Base-by-base conservation (phyloP, 2,113 vertebrate species). In the Silurus glanis region DNA sequence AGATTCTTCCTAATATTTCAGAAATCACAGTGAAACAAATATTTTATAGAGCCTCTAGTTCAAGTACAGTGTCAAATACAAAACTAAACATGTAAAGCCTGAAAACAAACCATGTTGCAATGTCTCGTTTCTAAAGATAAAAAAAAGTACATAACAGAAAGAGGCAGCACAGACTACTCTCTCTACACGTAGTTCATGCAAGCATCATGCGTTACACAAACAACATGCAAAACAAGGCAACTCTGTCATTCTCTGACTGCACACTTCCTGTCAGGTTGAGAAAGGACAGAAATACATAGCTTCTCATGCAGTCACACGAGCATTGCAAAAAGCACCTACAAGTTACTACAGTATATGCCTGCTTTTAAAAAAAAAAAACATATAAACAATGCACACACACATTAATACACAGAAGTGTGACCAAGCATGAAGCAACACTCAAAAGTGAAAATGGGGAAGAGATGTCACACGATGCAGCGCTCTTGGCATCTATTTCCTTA, bases 211-310 rank as follows among this genome's bases (percentile, higher is more conserved):
- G 2, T 72, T 23, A 86, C 21, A 45, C 69, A 84, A 86, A 86
- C 37, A 71, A 45, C 85, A 86, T 86, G 85, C 85, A 86, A 76
- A 82, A 83, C 71, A 86, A 37, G 10, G 21, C 28, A 13, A 53
- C 21, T 78, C 74, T 1, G 49, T 69, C 19, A 47, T 58, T 79
- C 28, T 69, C 51, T 25, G 28, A 49, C 56, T 14, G 14, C 12
- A 25, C 28, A n/a, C 61, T 61, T 64, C 28, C 61, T 28, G 56
- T 82, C 12, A 74, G 10, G 17, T 55, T 37, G 25, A 55, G 28
- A 59, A 59, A 17, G 17, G 10, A 82, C 28, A 61, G 37, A 53
- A 82, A 49, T 55, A 55, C 9, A n/a, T 28, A n/a, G 23, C 58
- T 55, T 12, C 25, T 47, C 47, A 75, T 86, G 85, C 69, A 82